These are phyloP conservation scores for Eilema sororculum DNA, from an alignment of 2,888 invertebrate genomes.

Conservation along the genomic window DNA sequence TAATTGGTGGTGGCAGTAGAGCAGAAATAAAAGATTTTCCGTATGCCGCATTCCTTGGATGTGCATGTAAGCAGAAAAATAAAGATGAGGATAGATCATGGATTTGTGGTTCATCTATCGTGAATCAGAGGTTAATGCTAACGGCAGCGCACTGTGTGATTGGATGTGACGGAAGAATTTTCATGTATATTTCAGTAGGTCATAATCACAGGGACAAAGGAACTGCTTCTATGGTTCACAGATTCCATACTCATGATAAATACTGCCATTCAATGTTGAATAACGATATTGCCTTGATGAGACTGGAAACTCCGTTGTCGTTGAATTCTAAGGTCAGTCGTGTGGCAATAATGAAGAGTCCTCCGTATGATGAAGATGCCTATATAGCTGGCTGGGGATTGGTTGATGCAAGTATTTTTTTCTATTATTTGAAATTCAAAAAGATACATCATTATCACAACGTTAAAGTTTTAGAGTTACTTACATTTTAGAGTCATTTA, in stretches of 20 bases:
- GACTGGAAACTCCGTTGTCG: slow-evolving; percentile 22
- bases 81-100: slow-evolving; percentile 18
- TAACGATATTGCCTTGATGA: slow-evolving; percentile 53
- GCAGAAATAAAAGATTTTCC: slow-evolving; percentile 16
- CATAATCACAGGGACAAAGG: slow-evolving; percentile 16
- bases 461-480: neutral
- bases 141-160: slow-evolving; percentile 43
- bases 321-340: slow-evolving; percentile 40
- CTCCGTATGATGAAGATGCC: slow-evolving; percentile 26
- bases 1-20: neutral
- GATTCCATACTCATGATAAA: slow-evolving; percentile 45
- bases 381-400: slow-evolving; percentile 53
- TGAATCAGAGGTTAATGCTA: slow-evolving; percentile 40
- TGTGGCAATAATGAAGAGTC: slow-evolving; percentile 33
- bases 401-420: slow-evolving; percentile 45
- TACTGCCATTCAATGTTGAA: slow-evolving; percentile 30
- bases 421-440: neutral
- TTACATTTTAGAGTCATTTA: no score
- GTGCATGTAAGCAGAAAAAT: neutral
- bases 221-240: neutral
- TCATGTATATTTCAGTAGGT: slow-evolving; percentile 22
- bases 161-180: neutral
- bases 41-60: neutral
- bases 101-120: slow-evolving; percentile 45
- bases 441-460: neutral